Conservation (phyloP, 2,113 vertebrate genomes). For the Phalacrocorax pelagicus region DNA sequence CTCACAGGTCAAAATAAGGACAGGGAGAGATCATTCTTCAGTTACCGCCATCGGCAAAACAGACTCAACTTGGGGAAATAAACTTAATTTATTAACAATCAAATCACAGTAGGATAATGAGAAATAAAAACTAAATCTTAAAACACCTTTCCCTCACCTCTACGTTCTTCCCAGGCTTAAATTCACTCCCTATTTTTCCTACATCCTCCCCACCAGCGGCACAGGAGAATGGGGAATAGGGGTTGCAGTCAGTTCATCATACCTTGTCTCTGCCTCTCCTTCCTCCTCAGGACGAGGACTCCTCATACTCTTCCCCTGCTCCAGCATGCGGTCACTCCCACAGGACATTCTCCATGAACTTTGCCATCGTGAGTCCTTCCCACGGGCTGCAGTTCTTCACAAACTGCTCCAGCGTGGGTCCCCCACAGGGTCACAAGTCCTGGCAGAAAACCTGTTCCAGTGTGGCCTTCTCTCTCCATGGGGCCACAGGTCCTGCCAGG, state of each 20-base stretch:
- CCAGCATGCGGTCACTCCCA: not conserved
- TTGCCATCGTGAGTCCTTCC: not conserved
- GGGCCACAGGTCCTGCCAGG: not conserved
- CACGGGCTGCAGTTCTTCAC: not conserved
- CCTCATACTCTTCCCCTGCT: not conserved
- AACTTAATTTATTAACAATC: not conserved
- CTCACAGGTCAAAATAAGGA: not conserved
- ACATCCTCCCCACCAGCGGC: accelerated
- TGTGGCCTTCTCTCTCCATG: not conserved
- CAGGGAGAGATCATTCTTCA: not conserved
- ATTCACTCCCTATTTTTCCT: not conserved
- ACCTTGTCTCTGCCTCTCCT: accelerated
- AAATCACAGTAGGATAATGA: not conserved
- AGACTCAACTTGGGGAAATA: not conserved
- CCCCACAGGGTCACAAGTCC: too few relatives aligned
- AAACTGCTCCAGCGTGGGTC: not conserved
- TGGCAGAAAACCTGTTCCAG: not conserved
- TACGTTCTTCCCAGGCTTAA: not conserved
- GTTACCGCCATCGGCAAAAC: not conserved
- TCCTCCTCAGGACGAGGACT: not conserved
- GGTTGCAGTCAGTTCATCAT: not conserved
- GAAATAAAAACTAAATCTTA: not conserved
- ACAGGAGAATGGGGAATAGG: not conserved
- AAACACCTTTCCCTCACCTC: not conserved
- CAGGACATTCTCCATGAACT: not conserved